A percentile compares a stretch with the other conserved stretches of the same genome.
Conservation (phyloP, 2,113 vertebrate genomes). For the Misgurnus anguillicaudatus region DNA sequence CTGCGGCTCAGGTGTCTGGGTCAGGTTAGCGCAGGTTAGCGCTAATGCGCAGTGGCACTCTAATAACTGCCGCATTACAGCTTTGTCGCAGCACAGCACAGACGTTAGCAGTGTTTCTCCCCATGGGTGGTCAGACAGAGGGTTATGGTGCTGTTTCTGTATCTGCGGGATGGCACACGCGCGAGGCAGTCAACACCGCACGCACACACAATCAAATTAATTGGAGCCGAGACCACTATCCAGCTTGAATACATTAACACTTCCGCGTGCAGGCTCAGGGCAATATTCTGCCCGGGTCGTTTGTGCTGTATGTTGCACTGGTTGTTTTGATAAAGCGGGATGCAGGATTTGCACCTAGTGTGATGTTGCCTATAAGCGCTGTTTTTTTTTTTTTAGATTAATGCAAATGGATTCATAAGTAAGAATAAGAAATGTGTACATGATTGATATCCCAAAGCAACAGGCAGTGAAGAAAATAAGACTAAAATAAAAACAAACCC, state of each 20-base stretch:
- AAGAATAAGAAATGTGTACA: background rate
- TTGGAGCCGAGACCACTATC: constrained; percentile 83
- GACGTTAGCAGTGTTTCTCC: constrained; percentile 59
- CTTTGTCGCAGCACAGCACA: constrained; percentile 76
- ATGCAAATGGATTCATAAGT: background rate
- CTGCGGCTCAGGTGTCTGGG: constrained; percentile 41
- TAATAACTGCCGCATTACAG: constrained; percentile 80
- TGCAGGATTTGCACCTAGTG: background rate
- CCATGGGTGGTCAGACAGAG: constrained; percentile 62
- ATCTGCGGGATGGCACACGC: constrained; percentile 61
- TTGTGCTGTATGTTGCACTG: constrained; percentile 55
- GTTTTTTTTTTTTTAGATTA: background rate
- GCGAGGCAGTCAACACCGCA: constrained; percentile 75
- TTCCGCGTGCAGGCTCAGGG: constrained; percentile 73
- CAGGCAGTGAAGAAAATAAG: background rate
- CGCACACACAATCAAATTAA: constrained; percentile 85
- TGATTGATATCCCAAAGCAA: background rate
- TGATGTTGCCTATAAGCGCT: constrained; percentile 2
- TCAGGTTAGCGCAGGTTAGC: constrained; percentile 70
- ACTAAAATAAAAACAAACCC: no score
- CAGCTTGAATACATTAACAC: constrained; percentile 81
- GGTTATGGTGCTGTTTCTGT: constrained; percentile 11
- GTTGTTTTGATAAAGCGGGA: constrained; percentile 43
- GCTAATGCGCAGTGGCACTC: constrained; percentile 78
- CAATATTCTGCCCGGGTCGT: constrained; percentile 81